phyloP scores from a whole-genome alignment of 2,113 vertebrate genomes.

The Callipepla californica region DNA sequence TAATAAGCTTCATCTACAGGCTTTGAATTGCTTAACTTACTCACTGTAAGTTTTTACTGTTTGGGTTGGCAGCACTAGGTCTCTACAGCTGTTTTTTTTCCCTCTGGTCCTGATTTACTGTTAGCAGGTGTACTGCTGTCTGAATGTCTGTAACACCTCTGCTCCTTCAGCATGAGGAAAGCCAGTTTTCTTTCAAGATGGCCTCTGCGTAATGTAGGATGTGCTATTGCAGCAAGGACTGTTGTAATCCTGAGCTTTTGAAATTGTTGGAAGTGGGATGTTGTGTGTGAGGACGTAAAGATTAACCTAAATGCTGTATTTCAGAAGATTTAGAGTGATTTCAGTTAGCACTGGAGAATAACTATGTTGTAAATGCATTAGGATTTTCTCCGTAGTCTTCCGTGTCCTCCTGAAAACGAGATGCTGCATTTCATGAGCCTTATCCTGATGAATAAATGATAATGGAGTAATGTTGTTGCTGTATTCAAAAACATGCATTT shows the following conservation, averaged over 20 bases:
- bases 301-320: not conserved
- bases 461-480: conserved; percentile 33
- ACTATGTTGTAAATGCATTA: not conserved
- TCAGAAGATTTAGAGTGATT: not conserved
- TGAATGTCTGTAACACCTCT: not conserved
- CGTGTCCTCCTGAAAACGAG: not conserved
- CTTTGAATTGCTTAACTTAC: not conserved
- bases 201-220: not conserved
- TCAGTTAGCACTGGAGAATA: not conserved
- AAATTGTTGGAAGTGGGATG: not conserved
- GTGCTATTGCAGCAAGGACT: not conserved
- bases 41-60: not conserved
- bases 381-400: conserved; percentile 8
- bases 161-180: not conserved
- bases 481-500: conserved; percentile 32
- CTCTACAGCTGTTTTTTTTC: not conserved
- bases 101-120: not conserved
- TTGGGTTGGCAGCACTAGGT: not conserved
- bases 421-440: not conserved
- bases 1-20: not conserved
- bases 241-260: not conserved
- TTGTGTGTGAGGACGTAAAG: not conserved
- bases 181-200: not conserved
- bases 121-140: not conserved
- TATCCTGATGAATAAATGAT: conserved; percentile 20